Evolutionary conservation across 2,888 invertebrate species (phyloP).

Genomic region (Brachylomia viminalis): DNA sequence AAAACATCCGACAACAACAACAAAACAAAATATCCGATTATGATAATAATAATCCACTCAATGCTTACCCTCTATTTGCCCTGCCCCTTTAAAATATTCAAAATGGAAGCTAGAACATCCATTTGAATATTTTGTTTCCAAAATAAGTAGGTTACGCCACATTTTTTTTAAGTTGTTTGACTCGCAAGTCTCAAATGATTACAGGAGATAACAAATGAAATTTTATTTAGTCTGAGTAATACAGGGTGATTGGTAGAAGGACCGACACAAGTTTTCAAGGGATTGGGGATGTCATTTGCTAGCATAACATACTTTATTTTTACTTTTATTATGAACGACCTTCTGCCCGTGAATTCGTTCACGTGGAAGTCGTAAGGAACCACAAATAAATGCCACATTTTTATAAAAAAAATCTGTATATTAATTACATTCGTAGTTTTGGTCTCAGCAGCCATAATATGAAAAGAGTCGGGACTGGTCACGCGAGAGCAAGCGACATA

Average conservation of each 20-base stretch:
- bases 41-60: constrained; percentile 12
- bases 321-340: no score
- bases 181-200: neutral
- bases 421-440: no score
- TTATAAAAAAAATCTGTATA: no score
- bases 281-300: neutral
- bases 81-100: constrained; percentile 6
- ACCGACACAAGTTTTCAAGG: no score
- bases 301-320: neutral
- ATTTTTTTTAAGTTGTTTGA: neutral
- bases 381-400: no score
- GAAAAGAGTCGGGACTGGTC: no score
- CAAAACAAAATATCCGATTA: no score
- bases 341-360: no score
- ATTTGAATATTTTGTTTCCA: neutral
- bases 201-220: constrained; percentile 6
- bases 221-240: constrained; percentile 15
- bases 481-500: no score
- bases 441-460: no score
- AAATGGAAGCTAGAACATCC: neutral
- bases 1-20: no score
- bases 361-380: no score
- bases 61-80: neutral
- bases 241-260: neutral
- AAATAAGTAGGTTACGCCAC: neutral